Conservation (phyloP, 2,113 vertebrate species). For the Murina feae region DNA sequence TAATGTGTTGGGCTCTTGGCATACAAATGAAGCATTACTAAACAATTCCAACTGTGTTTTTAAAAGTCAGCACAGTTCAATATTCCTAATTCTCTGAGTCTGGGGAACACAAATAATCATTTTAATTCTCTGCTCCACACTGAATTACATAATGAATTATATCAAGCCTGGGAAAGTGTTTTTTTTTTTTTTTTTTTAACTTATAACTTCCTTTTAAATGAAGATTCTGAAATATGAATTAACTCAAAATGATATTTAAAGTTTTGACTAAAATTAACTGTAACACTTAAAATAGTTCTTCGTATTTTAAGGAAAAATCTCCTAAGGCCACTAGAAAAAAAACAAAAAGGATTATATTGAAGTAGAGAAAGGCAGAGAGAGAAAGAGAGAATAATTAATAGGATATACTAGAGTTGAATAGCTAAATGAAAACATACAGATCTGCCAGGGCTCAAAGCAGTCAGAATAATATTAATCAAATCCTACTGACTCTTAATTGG, state of each 20-base stretch:
- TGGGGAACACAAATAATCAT: slow-evolving; percentile 68
- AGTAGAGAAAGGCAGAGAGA: slow-evolving; percentile 38
- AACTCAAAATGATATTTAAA: slow-evolving; percentile 61
- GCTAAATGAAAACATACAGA: slow-evolving; percentile 63
- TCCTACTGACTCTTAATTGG: slow-evolving; percentile 69
- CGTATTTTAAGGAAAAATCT: slow-evolving; percentile 58
- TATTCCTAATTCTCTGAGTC: slow-evolving; percentile 61
- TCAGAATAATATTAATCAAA: slow-evolving; percentile 64
- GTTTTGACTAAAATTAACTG: slow-evolving; percentile 69
- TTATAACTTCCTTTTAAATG: slow-evolving; percentile 45
- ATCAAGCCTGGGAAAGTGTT: slow-evolving; percentile 49
- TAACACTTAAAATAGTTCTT: slow-evolving; percentile 64
- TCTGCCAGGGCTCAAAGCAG: slow-evolving; percentile 27
- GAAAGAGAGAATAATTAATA: slow-evolving; percentile 51
- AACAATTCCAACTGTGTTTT: slow-evolving; percentile 56
- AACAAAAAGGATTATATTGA: not conserved
- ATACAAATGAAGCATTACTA: slow-evolving; percentile 50
- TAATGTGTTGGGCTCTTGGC: slow-evolving; percentile 41
- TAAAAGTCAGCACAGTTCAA: slow-evolving; percentile 54
- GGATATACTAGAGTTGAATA: slow-evolving; percentile 30
- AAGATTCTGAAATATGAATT: slow-evolving; percentile 57
- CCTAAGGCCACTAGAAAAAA: not conserved
- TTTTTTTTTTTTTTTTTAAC: not conserved
- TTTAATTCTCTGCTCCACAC: slow-evolving; percentile 64
- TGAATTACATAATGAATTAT: slow-evolving; percentile 62